Percentiles rank a stretch among this genome's conserved stretches.
phyloP scores from a whole-genome alignment of 2,113 vertebrate genomes.

The Turdus rufiventris region DNA sequence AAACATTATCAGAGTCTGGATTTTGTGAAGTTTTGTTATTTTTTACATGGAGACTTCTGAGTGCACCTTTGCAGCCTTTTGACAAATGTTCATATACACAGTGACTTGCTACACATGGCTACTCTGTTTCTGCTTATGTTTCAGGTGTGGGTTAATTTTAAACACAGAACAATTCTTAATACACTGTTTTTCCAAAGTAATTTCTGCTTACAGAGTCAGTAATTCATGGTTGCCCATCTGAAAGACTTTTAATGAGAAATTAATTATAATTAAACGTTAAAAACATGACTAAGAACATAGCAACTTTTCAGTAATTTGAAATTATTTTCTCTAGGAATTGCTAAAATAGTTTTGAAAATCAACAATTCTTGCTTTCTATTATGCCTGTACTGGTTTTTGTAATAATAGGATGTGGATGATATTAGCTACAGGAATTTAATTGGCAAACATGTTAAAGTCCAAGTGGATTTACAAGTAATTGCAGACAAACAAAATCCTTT shows the following conservation, averaged over 20 bases:
- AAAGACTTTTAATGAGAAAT: neutral
- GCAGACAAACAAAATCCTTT: neutral
- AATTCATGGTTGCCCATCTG: neutral
- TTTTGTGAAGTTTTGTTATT: neutral
- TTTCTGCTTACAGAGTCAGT: neutral
- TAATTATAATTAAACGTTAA: neutral
- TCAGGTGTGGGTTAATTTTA: neutral
- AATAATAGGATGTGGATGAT: neutral
- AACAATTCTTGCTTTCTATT: neutral
- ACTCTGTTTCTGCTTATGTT: neutral
- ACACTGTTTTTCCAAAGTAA: neutral
- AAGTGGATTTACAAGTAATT: neutral
- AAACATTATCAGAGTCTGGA: constrained; percentile 10
- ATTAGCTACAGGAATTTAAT: neutral
- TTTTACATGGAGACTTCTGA: neutral
- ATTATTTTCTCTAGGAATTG: neutral
- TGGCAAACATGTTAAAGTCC: neutral
- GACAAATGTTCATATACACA: neutral
- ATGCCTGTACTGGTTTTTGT: neutral
- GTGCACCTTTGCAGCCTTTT: neutral
- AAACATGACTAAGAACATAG: neutral
- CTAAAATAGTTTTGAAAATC: neutral
- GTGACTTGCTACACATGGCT: neutral
- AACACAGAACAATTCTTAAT: neutral
- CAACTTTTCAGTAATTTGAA: neutral